These are phyloP conservation scores for Dasyprocta punctata DNA, from an alignment of 2,113 vertebrate species.

Conservation along the genomic window DNA sequence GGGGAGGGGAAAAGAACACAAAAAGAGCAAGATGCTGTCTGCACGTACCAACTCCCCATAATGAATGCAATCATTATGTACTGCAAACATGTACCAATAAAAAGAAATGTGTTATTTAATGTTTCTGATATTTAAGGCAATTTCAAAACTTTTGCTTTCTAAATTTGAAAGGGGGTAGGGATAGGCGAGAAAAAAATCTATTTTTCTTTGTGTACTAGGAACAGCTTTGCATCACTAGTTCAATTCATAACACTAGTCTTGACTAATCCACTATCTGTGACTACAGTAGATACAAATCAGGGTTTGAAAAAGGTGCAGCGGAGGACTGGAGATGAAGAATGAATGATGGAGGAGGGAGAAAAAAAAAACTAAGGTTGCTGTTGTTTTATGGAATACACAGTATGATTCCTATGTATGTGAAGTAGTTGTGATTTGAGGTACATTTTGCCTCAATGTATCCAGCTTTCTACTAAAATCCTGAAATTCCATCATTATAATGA, in stretches of 20 bases:
- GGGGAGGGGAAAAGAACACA: not conserved
- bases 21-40: not conserved
- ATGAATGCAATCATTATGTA: not conserved
- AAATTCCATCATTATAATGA: conserved; percentile 1
- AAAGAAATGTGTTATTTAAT: not conserved
- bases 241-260: not conserved
- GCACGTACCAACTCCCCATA: not conserved
- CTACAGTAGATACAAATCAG: not conserved
- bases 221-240: not conserved
- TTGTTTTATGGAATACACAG: not conserved
- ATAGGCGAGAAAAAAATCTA: not conserved
- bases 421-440: not conserved
- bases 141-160: conserved; percentile 20
- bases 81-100: not conserved
- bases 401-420: not conserved
- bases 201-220: not conserved
- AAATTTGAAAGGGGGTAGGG: not conserved
- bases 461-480: not conserved
- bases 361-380: not conserved
- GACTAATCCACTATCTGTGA: not conserved
- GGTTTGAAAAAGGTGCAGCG: not conserved
- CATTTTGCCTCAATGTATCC: not conserved
- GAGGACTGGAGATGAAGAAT: not conserved
- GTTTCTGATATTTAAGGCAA: conserved; percentile 45
- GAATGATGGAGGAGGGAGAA: not conserved